Evolutionary conservation across 2,888 invertebrate genomes (phyloP), one percentile per base, ranked within the genome.

Genomic region (Meloe dianella): DNA sequence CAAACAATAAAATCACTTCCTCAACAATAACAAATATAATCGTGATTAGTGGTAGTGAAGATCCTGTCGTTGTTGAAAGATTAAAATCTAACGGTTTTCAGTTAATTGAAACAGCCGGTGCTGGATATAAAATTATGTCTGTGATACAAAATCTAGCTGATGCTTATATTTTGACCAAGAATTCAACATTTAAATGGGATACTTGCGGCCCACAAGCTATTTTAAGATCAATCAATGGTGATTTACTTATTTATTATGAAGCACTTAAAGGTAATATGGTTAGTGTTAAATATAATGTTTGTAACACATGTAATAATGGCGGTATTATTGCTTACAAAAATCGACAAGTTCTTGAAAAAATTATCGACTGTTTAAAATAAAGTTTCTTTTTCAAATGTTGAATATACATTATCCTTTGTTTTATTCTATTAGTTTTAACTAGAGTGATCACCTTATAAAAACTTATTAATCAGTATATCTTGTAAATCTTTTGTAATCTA

Each of bases 171-270:
- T 85, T 96, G 0, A 90, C 92, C 61, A 92, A 91, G 81, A 88
- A 88, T 27, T 91, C 94, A 2, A 96, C 95, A 12, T 97, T 89
- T 79, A 89, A 90, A 67, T 97, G 97, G 97, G 97, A 97, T 79
- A 93, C 95, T 0, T 97, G 97, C 83, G 96, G 90, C 0, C 94
- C 95, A 0, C 96, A 97, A 78, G 92, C 95, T 0, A 89, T 97
- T 64, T 83, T 97, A 2, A 86, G 86, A 69, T 88, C 95, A 0
- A 83, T 90, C n/a, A 92, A 92, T n/a, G 97, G 97, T 1, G 91
- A 92, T 74, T 81, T 91, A 24, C 67, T 82, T 4, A 67, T 74
- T 35, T 82, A 73, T 69, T 65, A 73, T 30, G 71, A 74, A 20
- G 74, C 70, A 7, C 30, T 74, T 22, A 41, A 65, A 47, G 64